Base-by-base conservation (phyloP, 1,140 invertebrate species). In the Drosophila repleta region DNA sequence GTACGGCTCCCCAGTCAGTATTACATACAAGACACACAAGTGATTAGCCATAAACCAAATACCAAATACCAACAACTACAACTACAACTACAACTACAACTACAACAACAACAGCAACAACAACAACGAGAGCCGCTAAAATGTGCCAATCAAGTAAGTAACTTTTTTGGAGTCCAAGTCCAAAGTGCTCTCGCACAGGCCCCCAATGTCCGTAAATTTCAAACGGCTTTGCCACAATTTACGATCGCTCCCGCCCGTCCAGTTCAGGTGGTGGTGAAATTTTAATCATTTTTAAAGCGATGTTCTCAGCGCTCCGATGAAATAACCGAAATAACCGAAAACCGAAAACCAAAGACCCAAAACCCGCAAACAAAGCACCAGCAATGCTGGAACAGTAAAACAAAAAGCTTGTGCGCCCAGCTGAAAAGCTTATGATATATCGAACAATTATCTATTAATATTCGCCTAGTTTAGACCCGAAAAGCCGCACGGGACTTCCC, bases 141-240 rank as follows among this genome's bases (percentile, higher is more conserved):
- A 84, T 79, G 79, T 75, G 63, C 67, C 74, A 71, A 26, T 56
- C 49, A 81, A 78, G 82, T 85, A 66, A 85, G 82, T 83, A 74
- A 15, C n/a, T 15, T 15, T 2, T 29, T 11, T 11, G 21, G 20
- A 39, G 43, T 49, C 20, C n/a, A 37, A 39, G 57, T 57, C 13
- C 35, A 67, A 67, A 58, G 65, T 57, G 18, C 53, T 17, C 2
- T 24, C 21, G 21, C 32, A 35, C 7, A 29, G 29, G 6, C 29
- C 29, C 24, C 24, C 24, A 24, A 3, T 3, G 4, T 24, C 20
- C 41, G 46, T 37, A 24, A 48, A 45, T 37, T 53, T 56, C 24
- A 7, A 65, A 18, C 11, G 39, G 51, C 39, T 41, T 5, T 43
- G 18, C 37, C 13, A 35, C 17, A 48, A 69, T 63, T 56, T 69